A percentile compares a stretch with the other conserved stretches of the same genome.
These are phyloP conservation scores for Meloe dianella DNA, from an alignment of 2,888 invertebrate genomes.

Conservation along the genomic window DNA sequence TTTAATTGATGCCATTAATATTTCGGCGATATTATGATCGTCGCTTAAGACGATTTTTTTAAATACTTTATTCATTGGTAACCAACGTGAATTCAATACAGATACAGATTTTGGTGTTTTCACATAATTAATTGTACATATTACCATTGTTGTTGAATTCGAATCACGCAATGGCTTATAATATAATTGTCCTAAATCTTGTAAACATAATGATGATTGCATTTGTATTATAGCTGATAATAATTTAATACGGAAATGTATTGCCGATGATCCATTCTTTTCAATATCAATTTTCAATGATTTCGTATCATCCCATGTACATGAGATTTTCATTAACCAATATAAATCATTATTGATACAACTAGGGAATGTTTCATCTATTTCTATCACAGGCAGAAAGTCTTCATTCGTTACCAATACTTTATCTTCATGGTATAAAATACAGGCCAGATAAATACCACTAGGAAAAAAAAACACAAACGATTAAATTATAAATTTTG, in stretches of 20 bases:
- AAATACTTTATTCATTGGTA: slow-evolving; percentile 76
- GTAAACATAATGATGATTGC: slow-evolving; percentile 87
- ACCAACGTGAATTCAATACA: slow-evolving; percentile 91
- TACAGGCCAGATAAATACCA: slow-evolving; percentile 91
- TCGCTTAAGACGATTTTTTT: slow-evolving; percentile 78
- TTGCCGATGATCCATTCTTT: slow-evolving; percentile 87
- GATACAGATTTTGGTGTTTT: slow-evolving; percentile 86
- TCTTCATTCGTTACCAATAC: slow-evolving; percentile 97
- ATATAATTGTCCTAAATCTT: slow-evolving; percentile 94
- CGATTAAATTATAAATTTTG: background rate
- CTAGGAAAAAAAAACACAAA: slow-evolving; percentile 62
- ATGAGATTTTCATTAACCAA: slow-evolving; percentile 93
- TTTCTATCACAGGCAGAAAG: slow-evolving; percentile 94
- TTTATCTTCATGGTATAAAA: slow-evolving; percentile 94
- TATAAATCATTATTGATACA: slow-evolving; percentile 93
- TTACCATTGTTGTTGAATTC: slow-evolving; percentile 83
- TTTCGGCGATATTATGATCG: slow-evolving; percentile 79
- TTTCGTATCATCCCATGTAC: slow-evolving; percentile 97
- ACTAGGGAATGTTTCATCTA: slow-evolving; percentile 94
- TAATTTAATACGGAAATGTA: slow-evolving; percentile 90
- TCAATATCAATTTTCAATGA: slow-evolving; percentile 92
- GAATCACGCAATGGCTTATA: slow-evolving; percentile 88
- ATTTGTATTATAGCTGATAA: slow-evolving; percentile 92
- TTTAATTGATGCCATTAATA: slow-evolving; percentile 85
- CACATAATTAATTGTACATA: slow-evolving; percentile 84